A percentile compares a stretch with the other conserved stretches of the same genome.
Evolutionary conservation across 2,113 vertebrate genomes (phyloP).

Genomic region (Baryphthengus martii): DNA sequence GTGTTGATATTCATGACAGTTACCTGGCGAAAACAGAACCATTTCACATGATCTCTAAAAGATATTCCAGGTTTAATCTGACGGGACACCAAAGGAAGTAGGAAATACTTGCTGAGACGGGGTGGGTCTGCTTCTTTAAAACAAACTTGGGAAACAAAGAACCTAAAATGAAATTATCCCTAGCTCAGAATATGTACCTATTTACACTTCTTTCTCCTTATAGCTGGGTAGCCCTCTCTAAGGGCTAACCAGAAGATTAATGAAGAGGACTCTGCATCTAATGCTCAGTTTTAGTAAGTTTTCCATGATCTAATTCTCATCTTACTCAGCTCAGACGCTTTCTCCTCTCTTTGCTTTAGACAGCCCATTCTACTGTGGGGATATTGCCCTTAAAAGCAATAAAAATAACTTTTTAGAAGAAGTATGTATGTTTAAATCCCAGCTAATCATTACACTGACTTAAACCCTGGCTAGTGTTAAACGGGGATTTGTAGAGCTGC

Average conservation of each 20-base stretch:
- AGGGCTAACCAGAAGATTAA: background rate
- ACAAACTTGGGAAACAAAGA: background rate
- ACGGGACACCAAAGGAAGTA: background rate
- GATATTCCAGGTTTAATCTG: background rate
- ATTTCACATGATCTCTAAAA: background rate
- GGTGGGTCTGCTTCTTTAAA: background rate
- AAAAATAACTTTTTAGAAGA: background rate
- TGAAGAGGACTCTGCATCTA: background rate
- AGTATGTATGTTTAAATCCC: background rate
- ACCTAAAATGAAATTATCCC: background rate
- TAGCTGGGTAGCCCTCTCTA: background rate
- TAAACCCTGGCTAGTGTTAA: background rate
- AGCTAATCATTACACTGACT: background rate
- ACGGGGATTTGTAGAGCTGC: background rate
- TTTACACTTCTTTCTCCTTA: background rate
- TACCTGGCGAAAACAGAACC: background rate
- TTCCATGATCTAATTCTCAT: background rate
- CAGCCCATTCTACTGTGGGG: background rate
- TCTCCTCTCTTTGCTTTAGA: background rate
- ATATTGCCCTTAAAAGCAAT: background rate
- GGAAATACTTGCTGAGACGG: background rate
- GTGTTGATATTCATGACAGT: slow-evolving; percentile 8
- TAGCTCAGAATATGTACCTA: background rate
- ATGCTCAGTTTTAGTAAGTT: background rate
- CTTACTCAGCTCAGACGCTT: background rate